Evolutionary conservation across 2,797 vertebrate genomes (phyloP).

Genomic region (Oreortyx pictus): DNA sequence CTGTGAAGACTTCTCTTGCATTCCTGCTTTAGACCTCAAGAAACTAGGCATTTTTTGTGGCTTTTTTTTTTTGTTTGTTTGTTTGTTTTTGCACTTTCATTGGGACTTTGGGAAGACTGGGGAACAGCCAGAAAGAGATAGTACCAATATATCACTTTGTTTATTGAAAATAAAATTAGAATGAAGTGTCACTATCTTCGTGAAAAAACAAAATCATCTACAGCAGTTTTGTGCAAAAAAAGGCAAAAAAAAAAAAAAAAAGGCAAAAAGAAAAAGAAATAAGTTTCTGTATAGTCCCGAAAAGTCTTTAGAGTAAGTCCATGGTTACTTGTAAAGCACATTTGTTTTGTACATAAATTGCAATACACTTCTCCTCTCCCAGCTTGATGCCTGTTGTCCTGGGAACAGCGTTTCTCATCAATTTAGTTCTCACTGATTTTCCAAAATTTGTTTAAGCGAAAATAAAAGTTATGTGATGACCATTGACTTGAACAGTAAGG

Average conservation of each 20-base stretch:
- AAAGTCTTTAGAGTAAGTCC: not conserved
- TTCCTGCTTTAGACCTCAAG: not conserved
- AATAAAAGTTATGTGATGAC: not conserved
- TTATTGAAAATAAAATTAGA: not conserved
- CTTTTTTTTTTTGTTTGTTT: not conserved
- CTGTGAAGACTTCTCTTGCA: not conserved
- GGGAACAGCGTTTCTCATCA: not conserved
- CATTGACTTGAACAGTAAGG: not conserved
- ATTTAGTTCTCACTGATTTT: not conserved
- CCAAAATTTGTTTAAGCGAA: not conserved
- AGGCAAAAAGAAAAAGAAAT: too few species aligned
- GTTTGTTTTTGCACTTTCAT: too few species aligned
- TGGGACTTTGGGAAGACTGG: not conserved
- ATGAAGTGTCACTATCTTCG: not conserved
- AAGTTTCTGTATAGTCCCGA: not conserved
- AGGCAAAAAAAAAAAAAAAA: not conserved
- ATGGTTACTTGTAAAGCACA: not conserved
- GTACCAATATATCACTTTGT: not conserved
- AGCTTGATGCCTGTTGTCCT: not conserved
- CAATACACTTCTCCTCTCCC: not conserved
- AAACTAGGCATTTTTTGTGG: not conserved
- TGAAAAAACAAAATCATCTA: not conserved
- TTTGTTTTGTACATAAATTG: not conserved
- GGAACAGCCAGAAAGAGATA: not conserved
- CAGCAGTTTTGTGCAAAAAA: not conserved